Evolutionary conservation across 2,797 vertebrate genomes (phyloP).

Genomic region (Paguma larvata): DNA sequence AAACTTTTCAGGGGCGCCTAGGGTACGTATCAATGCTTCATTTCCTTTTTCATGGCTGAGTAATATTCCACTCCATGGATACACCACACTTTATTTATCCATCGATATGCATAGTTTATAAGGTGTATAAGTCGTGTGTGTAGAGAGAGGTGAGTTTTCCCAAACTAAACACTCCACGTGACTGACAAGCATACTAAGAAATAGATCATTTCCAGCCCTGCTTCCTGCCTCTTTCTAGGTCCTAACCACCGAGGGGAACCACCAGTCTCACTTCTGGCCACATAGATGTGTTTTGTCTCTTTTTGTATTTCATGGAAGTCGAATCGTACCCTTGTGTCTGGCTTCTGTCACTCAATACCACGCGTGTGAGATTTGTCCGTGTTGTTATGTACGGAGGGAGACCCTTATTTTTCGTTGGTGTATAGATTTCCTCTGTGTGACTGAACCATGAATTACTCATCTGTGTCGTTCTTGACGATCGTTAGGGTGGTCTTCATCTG

Average conservation of each 20-base stretch:
- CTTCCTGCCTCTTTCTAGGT: background rate
- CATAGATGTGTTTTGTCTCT: background rate
- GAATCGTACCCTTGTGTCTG: background rate
- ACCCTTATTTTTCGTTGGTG: background rate
- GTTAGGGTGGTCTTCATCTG: background rate
- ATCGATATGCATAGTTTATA: background rate
- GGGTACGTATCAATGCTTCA: background rate
- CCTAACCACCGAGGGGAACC: background rate
- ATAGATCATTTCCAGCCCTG: background rate
- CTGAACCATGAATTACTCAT: accelerated
- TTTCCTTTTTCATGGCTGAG: background rate
- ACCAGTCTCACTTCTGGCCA: background rate
- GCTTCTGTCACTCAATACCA: too few relatives aligned
- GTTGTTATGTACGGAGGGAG: too few relatives aligned
- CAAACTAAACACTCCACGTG: background rate
- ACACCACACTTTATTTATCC: background rate
- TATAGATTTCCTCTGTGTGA: background rate
- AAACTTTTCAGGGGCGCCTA: background rate
- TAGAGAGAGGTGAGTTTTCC: background rate
- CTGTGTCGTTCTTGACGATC: too few relatives aligned
- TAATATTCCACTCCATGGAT: background rate
- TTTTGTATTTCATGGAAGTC: background rate
- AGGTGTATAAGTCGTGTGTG: background rate
- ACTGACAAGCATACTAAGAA: background rate
- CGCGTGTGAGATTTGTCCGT: background rate